These are phyloP conservation scores for Fringilla coelebs DNA, from an alignment of 2,797 vertebrate species.

Conservation along the genomic window DNA sequence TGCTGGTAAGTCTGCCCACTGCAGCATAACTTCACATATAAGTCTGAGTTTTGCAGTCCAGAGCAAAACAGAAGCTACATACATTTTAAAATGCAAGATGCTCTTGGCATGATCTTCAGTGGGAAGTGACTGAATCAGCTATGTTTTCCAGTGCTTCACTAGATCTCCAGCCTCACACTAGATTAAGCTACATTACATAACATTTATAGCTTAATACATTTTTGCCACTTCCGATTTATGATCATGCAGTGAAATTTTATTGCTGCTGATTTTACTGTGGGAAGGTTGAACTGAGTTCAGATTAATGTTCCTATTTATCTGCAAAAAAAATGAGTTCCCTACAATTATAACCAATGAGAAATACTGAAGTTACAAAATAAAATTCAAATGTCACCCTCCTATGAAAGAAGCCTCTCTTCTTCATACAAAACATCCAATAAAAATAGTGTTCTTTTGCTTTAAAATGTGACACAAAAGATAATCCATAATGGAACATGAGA, in stretches of 20 bases:
- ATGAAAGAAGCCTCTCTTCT: neutral
- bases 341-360: neutral
- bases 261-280: neutral
- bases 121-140: neutral
- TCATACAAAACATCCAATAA: neutral
- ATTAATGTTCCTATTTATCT: neutral
- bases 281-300: neutral
- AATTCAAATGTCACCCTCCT: neutral
- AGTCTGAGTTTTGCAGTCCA: neutral
- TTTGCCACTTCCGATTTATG: neutral
- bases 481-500: neutral
- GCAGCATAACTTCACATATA: neutral
- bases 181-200: neutral
- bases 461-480: neutral
- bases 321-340: neutral
- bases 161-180: neutral
- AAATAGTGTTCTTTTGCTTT: neutral
- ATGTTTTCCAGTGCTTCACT: neutral
- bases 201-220: neutral
- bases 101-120: neutral
- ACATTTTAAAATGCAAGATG: neutral
- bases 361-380: neutral
- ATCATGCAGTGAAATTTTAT: neutral
- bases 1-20: neutral
- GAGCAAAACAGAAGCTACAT: neutral